A percentile compares a stretch with the other conserved stretches of the same genome.
These are phyloP conservation scores for Sinocyclocheilus anophthalmus DNA, from an alignment of 2,113 vertebrate species.

Conservation along the genomic window DNA sequence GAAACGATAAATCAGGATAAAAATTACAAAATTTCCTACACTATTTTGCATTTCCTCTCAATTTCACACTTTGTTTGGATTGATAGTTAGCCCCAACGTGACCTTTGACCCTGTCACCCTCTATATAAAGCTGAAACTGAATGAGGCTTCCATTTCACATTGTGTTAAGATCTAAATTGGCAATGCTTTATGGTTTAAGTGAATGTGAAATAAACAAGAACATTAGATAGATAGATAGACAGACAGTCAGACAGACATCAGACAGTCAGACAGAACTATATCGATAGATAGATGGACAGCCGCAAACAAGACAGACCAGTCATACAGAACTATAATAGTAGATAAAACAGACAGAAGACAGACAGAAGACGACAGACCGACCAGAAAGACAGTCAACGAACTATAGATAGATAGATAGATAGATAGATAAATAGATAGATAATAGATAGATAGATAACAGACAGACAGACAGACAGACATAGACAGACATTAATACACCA, in stretches of 20 bases:
- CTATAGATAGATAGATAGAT: too few relatives aligned
- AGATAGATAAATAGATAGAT: too few relatives aligned
- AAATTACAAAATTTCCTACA: background rate
- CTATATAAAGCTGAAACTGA: background rate
- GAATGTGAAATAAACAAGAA: background rate
- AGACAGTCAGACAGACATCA: background rate
- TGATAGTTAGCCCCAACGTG: background rate
- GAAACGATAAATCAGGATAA: background rate
- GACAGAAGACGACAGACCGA: too few relatives aligned
- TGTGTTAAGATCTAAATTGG: background rate
- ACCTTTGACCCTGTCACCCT: background rate
- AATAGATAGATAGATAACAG: too few relatives aligned
- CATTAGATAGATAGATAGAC: background rate
- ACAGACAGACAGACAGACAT: too few relatives aligned
- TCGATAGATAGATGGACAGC: too few relatives aligned
- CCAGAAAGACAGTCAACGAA: too few relatives aligned
- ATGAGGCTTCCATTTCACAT: background rate
- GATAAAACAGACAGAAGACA: too few relatives aligned
- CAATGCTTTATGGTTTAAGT: background rate
- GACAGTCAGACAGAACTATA: too few relatives aligned
- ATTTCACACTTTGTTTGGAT: background rate
- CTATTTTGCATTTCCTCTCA: background rate
- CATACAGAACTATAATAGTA: too few relatives aligned
- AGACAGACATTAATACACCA: too few relatives aligned
- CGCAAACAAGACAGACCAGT: too few relatives aligned